Evolutionary conservation across 2,888 invertebrate genomes (phyloP).

Genomic region (Quadroppia sp.): DNA sequence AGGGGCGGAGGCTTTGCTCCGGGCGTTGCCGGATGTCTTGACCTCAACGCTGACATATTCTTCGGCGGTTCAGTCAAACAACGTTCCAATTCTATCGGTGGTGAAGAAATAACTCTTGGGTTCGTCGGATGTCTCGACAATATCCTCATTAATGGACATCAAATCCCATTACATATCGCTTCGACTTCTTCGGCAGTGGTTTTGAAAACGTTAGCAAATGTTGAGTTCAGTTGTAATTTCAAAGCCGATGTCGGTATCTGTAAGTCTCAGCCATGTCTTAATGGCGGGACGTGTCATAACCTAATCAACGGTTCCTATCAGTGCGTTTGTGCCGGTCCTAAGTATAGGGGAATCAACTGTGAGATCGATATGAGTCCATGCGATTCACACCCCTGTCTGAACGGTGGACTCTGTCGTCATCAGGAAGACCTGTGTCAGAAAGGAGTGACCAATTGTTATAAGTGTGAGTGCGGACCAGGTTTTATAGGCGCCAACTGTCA

Average conservation of each 20-base stretch:
- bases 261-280: slow-evolving; percentile 72
- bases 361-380: slow-evolving; percentile 83
- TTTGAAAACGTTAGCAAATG: slow-evolving; percentile 58
- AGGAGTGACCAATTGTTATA: slow-evolving; percentile 47
- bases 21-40: slow-evolving; percentile 75
- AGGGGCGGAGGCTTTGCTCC: slow-evolving; percentile 66
- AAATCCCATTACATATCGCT: slow-evolving; percentile 68
- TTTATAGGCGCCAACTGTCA: slow-evolving; percentile 58
- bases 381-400: slow-evolving; percentile 77
- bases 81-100: slow-evolving; percentile 56
- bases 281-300: slow-evolving; percentile 62
- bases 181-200: slow-evolving; percentile 59
- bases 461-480: slow-evolving; percentile 49
- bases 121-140: slow-evolving; percentile 90
- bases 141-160: slow-evolving; percentile 68
- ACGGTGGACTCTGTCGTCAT: slow-evolving; percentile 71
- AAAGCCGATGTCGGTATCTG: slow-evolving; percentile 64
- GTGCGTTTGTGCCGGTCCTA: slow-evolving; percentile 69
- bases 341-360: slow-evolving; percentile 72
- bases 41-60: slow-evolving; percentile 60
- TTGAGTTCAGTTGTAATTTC: slow-evolving; percentile 59
- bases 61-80: slow-evolving; percentile 54
- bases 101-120: slow-evolving; percentile 73
- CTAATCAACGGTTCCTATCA: slow-evolving; percentile 59
- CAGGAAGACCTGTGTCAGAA: slow-evolving; percentile 51